phyloP scores from a whole-genome alignment of 2,797 vertebrate genomes.

The Mormyrops attenuatus region DNA sequence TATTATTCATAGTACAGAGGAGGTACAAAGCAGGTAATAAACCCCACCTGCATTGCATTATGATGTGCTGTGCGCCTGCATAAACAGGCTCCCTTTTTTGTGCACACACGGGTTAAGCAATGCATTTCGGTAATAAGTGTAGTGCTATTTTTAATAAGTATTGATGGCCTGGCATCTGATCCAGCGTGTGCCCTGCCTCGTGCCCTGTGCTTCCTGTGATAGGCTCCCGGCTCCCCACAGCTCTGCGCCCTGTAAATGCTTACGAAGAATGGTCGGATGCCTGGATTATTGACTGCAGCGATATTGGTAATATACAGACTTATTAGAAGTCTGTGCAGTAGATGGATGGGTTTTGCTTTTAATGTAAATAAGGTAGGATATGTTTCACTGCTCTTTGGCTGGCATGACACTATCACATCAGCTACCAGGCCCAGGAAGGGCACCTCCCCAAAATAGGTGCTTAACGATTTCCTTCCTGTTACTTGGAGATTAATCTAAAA shows the following conservation, averaged over 20 bases:
- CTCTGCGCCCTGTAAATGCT: neutral
- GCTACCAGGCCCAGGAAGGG: neutral
- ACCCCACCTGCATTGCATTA: neutral
- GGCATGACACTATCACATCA: neutral
- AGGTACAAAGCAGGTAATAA: neutral
- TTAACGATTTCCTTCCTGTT: neutral
- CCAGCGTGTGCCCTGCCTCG: neutral
- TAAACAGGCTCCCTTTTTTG: neutral
- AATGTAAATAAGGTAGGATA: neutral
- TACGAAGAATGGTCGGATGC: neutral
- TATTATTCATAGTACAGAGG: neutral
- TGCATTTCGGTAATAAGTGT: neutral
- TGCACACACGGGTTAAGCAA: neutral
- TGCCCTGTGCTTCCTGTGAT: neutral
- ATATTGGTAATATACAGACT: conserved; percentile 4
- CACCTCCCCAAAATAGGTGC: neutral
- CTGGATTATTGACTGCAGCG: neutral
- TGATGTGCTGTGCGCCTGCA: neutral
- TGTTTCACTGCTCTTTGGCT: neutral
- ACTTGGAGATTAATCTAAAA: neutral
- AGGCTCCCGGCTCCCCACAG: neutral
- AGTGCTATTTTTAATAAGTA: conserved; percentile 11
- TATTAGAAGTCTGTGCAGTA: neutral
- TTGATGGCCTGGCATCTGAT: conserved; percentile 11
- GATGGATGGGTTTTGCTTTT: neutral